Base-by-base conservation (phyloP, 2,797 vertebrate species). In the Gymnopithys bicolor region DNA sequence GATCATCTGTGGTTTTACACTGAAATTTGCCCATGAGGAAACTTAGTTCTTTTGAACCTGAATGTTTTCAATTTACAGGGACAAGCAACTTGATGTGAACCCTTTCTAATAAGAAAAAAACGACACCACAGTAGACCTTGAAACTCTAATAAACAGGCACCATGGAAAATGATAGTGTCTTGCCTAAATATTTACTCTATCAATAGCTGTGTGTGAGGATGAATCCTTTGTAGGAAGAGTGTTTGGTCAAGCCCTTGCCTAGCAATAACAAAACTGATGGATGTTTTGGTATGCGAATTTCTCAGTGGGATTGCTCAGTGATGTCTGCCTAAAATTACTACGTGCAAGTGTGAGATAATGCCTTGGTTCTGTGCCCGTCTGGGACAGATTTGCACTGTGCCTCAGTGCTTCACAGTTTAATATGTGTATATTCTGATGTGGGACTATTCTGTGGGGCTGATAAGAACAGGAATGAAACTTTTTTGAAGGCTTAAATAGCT, bases 11-110 rank as follows among this genome's bases (percentile, higher is more conserved):
- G 48, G 79, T 67, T 96, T 91, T 92, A 70, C 49, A 58, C 33
- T 95, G 89, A 91, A 88, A 96, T 94, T 94, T 97, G 85, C 92
- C 94, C 87, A 63, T 79, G 91, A 96, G 92, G 94, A 95, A 91
- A 82, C 70, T 10, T 60, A 81, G 87, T 95, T 95, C 83, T 94
- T 94, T 94, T 93, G 89, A 94, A 95, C 85, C 87, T 86, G 83
- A 79, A 70, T 92, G 70, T 95, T 95, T 96, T 84, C 93, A 91
- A 30, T 96, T 95, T 96, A 88, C 79, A 86, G 89, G 87, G 82
- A 85, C 82, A 91, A 91, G 83, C 66, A 88, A 87, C 87, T 93
- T 78, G 39, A 67, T 60, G 45, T 84, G 85, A 94, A 88, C 59
- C 27, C 52, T 88, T 86, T 87, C 88, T 86, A 78, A 76, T 63